A percentile compares a stretch with the other conserved stretches of the same genome.
Evolutionary conservation across 2,113 vertebrate genomes (phyloP).

Genomic region (Micromys minutus): DNA sequence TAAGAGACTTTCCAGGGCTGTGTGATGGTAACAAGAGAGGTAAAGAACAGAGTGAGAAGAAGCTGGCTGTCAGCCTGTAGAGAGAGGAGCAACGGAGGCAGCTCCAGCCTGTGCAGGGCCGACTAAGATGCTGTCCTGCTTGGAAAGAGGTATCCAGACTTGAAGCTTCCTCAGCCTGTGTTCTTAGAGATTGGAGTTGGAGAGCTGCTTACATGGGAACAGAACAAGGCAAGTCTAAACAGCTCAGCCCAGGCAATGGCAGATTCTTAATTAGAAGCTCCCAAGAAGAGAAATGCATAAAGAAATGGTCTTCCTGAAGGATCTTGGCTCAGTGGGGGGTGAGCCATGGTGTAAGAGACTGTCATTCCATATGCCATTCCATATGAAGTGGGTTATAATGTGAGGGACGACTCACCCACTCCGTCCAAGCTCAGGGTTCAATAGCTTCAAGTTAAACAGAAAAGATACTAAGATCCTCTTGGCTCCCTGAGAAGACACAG

Average conservation of each 20-base stretch:
- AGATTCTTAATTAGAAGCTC: constrained; percentile 14
- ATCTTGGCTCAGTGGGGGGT: neutral
- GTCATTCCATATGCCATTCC: neutral
- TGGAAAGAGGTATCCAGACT: neutral
- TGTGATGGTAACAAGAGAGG: neutral
- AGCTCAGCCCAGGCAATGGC: neutral
- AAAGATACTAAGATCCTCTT: neutral
- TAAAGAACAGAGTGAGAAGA: neutral
- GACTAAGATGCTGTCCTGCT: neutral
- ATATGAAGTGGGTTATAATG: neutral
- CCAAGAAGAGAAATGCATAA: neutral
- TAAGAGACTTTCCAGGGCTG: neutral
- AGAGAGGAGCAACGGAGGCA: neutral
- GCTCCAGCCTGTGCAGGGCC: neutral
- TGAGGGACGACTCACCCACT: neutral
- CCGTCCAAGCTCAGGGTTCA: neutral
- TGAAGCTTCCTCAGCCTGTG: neutral
- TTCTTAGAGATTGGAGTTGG: neutral
- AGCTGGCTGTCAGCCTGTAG: neutral
- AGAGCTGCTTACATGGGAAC: neutral
- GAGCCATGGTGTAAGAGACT: neutral
- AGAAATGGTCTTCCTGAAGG: neutral
- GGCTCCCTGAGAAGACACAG: neutral
- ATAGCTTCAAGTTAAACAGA: constrained; percentile 6
- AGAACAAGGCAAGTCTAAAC: neutral